Evolutionary conservation across 2,797 vertebrate genomes (phyloP).

Genomic region (Carapus acus): DNA sequence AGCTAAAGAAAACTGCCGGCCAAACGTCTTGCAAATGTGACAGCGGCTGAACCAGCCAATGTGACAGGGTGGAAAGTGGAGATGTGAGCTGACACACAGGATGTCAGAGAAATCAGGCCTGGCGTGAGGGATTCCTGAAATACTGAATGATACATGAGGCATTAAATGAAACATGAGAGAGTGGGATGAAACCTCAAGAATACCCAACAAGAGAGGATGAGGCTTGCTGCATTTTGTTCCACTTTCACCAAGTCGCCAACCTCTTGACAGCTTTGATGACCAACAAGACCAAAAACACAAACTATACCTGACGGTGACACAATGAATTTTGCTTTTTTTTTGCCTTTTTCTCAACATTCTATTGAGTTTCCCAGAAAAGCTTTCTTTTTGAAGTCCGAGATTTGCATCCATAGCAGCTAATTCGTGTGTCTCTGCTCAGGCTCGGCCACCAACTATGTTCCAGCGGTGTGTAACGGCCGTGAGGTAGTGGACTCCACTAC

Average conservation of each 20-base stretch:
- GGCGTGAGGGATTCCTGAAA: neutral
- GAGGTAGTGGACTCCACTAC: conserved; percentile 97
- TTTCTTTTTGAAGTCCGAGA: neutral
- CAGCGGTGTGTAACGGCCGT: conserved; percentile 90
- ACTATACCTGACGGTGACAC: too few species aligned
- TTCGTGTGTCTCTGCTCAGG: conserved; percentile 56
- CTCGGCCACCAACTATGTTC: conserved; percentile 84
- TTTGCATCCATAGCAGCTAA: conserved; percentile 7
- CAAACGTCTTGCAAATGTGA: too few species aligned
- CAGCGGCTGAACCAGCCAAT: neutral
- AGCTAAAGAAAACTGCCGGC: too few species aligned
- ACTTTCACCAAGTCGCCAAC: too few species aligned
- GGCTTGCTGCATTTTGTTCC: too few species aligned
- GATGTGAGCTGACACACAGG: too few species aligned
- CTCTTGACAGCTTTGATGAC: too few species aligned
- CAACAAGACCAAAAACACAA: too few species aligned
- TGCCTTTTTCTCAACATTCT: too few species aligned
- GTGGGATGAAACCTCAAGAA: neutral
- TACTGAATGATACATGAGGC: conserved; percentile 6
- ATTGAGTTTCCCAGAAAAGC: too few species aligned
- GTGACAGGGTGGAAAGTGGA: neutral
- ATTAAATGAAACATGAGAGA: conserved; percentile 1
- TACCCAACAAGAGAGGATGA: neutral
- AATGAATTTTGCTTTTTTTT: too few species aligned
- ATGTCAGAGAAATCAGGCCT: neutral